Percentiles rank a stretch among this genome's conserved stretches.
phyloP scores from a whole-genome alignment of 2,113 vertebrate species.

The Formicarius rufipectus region DNA sequence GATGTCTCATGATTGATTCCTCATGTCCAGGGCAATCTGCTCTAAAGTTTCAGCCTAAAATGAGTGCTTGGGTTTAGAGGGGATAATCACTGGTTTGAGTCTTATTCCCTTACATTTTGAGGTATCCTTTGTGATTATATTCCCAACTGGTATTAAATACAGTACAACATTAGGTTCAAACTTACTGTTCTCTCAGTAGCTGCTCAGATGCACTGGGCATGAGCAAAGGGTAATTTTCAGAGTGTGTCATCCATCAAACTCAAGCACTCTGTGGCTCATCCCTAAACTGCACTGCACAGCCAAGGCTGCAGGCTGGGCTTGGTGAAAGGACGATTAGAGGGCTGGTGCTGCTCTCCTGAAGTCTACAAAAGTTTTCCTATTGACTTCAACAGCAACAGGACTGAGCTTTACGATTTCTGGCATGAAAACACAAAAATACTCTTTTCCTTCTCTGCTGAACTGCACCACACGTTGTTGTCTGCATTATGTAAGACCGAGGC shows the following conservation, averaged over 20 bases:
- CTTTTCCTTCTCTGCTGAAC: background rate
- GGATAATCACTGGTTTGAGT: background rate
- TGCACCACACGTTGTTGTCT: background rate
- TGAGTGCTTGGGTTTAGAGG: background rate
- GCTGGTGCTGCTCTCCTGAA: background rate
- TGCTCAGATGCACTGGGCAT: background rate
- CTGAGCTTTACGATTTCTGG: background rate
- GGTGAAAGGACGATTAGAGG: background rate
- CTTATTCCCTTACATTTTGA: background rate
- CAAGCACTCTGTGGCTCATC: background rate
- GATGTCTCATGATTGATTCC: conserved; percentile 74
- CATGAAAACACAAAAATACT: background rate
- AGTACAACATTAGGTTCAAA: background rate
- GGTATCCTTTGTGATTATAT: background rate
- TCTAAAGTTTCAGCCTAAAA: conserved; percentile 40
- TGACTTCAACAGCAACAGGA: background rate
- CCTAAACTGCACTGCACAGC: background rate
- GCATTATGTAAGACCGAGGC: background rate
- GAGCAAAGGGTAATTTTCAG: background rate
- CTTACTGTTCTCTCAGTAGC: background rate
- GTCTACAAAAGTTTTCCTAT: background rate
- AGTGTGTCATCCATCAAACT: background rate
- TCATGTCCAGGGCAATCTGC: conserved; percentile 65
- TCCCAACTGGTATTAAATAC: background rate
- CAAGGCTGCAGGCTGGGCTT: background rate